Evolutionary conservation across 2,888 invertebrate genomes (phyloP).

Genomic region (Apodemia duryi): DNA sequence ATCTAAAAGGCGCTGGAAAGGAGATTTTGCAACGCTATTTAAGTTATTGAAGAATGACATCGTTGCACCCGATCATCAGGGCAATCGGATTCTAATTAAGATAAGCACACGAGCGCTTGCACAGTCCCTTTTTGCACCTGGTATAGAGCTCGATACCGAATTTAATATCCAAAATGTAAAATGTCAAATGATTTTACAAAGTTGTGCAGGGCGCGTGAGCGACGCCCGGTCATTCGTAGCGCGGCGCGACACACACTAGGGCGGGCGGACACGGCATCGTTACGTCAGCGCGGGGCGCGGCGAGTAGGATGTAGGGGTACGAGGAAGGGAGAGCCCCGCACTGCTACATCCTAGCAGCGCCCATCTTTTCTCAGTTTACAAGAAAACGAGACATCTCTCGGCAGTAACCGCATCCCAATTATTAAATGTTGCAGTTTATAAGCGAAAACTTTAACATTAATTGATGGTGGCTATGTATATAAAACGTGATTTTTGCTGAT

Average conservation of each 20-base stretch:
- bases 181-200: constrained; percentile 72
- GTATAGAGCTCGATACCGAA: constrained; percentile 48
- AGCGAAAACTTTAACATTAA: constrained; percentile 12
- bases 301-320: constrained; percentile 35
- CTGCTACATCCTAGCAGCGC: constrained; percentile 72
- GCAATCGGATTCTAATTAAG: constrained; percentile 49
- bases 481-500: too few species aligned
- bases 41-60: constrained; percentile 65
- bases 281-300: constrained; percentile 71
- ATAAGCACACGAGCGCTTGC: constrained; percentile 44
- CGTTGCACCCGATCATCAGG: constrained; percentile 63
- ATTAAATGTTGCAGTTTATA: constrained; percentile 20
- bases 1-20: constrained; percentile 39
- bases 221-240: constrained; percentile 61
- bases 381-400: constrained; percentile 66
- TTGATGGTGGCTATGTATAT: too few species aligned
- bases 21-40: constrained; percentile 57
- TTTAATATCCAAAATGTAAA: constrained; percentile 58
- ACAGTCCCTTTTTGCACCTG: constrained; percentile 60
- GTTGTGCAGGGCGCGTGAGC: constrained; percentile 56
- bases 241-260: constrained; percentile 76
- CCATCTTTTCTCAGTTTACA: constrained; percentile 63
- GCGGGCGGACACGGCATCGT: constrained; percentile 72
- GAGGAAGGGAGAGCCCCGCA: constrained; percentile 49
- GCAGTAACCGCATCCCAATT: constrained; percentile 34